Conservation (phyloP, 2,888 invertebrate genomes). For the Gryllus longicercus region DNA sequence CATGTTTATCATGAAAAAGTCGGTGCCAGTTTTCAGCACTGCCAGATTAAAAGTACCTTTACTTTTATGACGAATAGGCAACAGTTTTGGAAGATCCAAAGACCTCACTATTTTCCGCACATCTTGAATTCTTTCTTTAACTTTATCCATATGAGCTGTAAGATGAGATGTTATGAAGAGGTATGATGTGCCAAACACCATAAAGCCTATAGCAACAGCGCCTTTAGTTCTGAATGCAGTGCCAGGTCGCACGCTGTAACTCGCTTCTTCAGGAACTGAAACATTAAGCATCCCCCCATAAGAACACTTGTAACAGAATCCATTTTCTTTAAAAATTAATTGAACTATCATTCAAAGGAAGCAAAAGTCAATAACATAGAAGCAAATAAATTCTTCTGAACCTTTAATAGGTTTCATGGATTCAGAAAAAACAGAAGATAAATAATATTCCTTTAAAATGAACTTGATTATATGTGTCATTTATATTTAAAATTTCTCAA, state of each 20-base stretch:
- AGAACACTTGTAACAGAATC: too few species aligned
- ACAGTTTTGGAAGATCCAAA: slow-evolving; percentile 75
- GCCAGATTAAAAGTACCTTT: slow-evolving; percentile 53
- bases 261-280: slow-evolving; percentile 76
- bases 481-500: too few species aligned
- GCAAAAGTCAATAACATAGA: neutral
- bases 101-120: slow-evolving; percentile 78
- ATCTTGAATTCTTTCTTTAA: slow-evolving; percentile 80
- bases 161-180: slow-evolving; percentile 94
- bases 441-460: neutral
- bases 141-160: slow-evolving; percentile 80
- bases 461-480: too few species aligned
- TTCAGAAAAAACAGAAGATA: neutral
- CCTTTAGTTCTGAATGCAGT: slow-evolving; percentile 92
- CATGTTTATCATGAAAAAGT: too few species aligned
- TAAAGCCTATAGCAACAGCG: slow-evolving; percentile 87
- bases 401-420: too few species aligned
- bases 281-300: neutral
- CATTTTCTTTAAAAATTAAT: too few species aligned
- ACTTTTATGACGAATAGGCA: slow-evolving; percentile 72
- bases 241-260: slow-evolving; percentile 82
- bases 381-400: neutral
- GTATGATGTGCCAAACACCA: slow-evolving; percentile 91
- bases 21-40: too few species aligned
- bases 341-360: neutral